Percentiles rank a stretch among this genome's conserved stretches.
Evolutionary conservation across 2,888 invertebrate species (phyloP).

Genomic region (Vesta saturnalis): DNA sequence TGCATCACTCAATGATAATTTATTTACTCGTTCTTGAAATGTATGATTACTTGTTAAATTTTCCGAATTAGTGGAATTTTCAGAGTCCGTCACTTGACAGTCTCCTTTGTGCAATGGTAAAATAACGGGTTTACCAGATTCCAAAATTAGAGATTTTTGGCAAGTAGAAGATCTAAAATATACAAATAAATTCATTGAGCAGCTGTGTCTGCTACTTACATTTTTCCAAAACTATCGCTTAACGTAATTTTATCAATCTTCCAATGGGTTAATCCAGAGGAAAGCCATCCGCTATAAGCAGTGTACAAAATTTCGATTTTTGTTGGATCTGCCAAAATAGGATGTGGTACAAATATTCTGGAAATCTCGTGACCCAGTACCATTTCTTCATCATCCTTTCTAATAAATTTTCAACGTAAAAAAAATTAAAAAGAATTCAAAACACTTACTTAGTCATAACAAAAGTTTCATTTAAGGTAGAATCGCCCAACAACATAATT

Average conservation of each 20-base stretch:
- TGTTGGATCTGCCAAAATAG: slow-evolving; percentile 79
- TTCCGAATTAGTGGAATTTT: background rate
- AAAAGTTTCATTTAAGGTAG: slow-evolving; percentile 87
- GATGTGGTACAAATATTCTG: slow-evolving; percentile 89
- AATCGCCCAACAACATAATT: slow-evolving; percentile 81
- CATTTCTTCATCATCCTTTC: slow-evolving; percentile 82
- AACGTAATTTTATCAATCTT: slow-evolving; percentile 84
- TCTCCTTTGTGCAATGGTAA: slow-evolving; percentile 81
- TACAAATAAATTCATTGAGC: background rate
- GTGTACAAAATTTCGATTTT: slow-evolving; percentile 83
- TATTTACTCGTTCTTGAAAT: slow-evolving; percentile 34
- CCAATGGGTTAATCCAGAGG: slow-evolving; percentile 82
- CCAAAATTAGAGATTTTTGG: slow-evolving; percentile 76
- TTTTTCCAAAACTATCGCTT: slow-evolving; percentile 85
- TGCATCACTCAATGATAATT: slow-evolving; percentile 56
- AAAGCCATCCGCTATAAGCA: slow-evolving; percentile 91
- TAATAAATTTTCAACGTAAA: slow-evolving; percentile 54
- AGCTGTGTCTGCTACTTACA: slow-evolving; percentile 61
- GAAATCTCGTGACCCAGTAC: slow-evolving; percentile 78
- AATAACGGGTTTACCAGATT: slow-evolving; percentile 77
- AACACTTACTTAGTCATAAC: slow-evolving; percentile 81
- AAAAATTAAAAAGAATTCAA: background rate
- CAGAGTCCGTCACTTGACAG: slow-evolving; percentile 70
- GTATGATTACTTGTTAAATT: background rate
- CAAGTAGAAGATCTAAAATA: slow-evolving; percentile 79